Evolutionary conservation across 1,140 invertebrate genomes (phyloP).

Genomic region (Acromyrmex echinatior): DNA sequence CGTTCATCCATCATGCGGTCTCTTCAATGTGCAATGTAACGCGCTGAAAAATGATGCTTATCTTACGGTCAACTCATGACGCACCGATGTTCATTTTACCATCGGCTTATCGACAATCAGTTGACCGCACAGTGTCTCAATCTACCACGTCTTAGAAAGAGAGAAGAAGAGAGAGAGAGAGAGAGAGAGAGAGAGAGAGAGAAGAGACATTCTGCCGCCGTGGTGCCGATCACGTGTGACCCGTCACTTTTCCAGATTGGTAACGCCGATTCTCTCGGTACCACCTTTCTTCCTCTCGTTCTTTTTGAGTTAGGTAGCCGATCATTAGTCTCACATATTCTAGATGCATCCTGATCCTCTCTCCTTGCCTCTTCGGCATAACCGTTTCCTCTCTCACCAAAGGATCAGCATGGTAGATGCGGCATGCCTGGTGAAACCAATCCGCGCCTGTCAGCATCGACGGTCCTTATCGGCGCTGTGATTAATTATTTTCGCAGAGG

Average conservation of each 20-base stretch:
- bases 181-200: slow-evolving; percentile 25
- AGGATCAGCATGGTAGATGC: slow-evolving; percentile 40
- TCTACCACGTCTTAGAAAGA: slow-evolving; percentile 37
- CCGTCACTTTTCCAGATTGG: slow-evolving; percentile 76
- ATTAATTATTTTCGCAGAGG: slow-evolving; percentile 69
- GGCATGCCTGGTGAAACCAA: slow-evolving; percentile 67
- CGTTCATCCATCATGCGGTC: slow-evolving; percentile 68
- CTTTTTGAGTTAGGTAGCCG: slow-evolving; percentile 69
- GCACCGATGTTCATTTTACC: slow-evolving; percentile 71
- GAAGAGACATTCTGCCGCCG: slow-evolving; percentile 22
- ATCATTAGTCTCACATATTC: slow-evolving; percentile 76
- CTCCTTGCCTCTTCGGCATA: slow-evolving; percentile 49
- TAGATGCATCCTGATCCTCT: slow-evolving; percentile 65
- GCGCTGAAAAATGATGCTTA: slow-evolving; percentile 76
- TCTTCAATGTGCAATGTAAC: slow-evolving; percentile 67
- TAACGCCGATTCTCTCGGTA: slow-evolving; percentile 69
- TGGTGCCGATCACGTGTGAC: slow-evolving; percentile 61
- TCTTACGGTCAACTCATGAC: slow-evolving; percentile 59
- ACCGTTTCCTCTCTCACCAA: slow-evolving; percentile 61
- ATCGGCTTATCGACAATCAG: slow-evolving; percentile 74
- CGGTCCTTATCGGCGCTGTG: slow-evolving; percentile 71
- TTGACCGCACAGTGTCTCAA: slow-evolving; percentile 73
- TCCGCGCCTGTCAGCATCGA: slow-evolving; percentile 73
- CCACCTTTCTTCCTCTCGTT: slow-evolving; percentile 47
- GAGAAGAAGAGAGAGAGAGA: slow-evolving; percentile 18